Conservation (phyloP, 2,888 invertebrate genomes). For the Crossocerus cetratus region DNA sequence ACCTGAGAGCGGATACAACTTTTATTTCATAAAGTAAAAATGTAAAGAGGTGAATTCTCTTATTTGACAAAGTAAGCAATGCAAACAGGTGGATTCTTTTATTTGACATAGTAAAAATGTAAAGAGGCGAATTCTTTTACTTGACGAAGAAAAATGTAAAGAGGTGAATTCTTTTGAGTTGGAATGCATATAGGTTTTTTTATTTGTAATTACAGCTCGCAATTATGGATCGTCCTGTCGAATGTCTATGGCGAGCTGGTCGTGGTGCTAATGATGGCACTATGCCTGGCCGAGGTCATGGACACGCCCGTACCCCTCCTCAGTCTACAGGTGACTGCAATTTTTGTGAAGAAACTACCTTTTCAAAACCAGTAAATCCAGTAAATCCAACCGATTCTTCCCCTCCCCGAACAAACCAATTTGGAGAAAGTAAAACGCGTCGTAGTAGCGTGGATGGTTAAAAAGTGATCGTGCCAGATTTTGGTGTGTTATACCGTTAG, state of each 20-base stretch:
- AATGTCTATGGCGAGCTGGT: slow-evolving; percentile 79
- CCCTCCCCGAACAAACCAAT: no score
- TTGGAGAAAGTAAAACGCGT: no score
- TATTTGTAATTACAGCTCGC: slow-evolving; percentile 72
- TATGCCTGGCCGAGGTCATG: slow-evolving; percentile 79
- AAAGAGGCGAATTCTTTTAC: no score
- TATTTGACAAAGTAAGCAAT: no score
- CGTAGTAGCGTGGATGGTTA: slow-evolving; percentile 4
- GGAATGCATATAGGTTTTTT: not conserved
- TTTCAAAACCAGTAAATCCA: not conserved
- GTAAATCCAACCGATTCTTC: not conserved
- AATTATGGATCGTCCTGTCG: slow-evolving; percentile 78
- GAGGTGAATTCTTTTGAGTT: no score
- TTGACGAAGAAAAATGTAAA: no score
- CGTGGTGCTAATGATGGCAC: slow-evolving; percentile 78
- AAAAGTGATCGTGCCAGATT: slow-evolving; percentile 18
- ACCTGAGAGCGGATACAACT: no score
- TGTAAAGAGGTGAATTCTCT: no score
- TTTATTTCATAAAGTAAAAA: no score
- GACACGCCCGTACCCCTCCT: slow-evolving; percentile 78
- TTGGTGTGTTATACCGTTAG: slow-evolving; percentile 30
- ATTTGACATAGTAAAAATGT: no score
- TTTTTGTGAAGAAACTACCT: not conserved
- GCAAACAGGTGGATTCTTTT: no score
- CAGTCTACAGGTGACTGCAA: slow-evolving; percentile 77